Percentiles rank a stretch among this genome's conserved stretches.
Evolutionary conservation across 2,888 invertebrate species (phyloP).

Genomic region (Coecobrya sp.): DNA sequence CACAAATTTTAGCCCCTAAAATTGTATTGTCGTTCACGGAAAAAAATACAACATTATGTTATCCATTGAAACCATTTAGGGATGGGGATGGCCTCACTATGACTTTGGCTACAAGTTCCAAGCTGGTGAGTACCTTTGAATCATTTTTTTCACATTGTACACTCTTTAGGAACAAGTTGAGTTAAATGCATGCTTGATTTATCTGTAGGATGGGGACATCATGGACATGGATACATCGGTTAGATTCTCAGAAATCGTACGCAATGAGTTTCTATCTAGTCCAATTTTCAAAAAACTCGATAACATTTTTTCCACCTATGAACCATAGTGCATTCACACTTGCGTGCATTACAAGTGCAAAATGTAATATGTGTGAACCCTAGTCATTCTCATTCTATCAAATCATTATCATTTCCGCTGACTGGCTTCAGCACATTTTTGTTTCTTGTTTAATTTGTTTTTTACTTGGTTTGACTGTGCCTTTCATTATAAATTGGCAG

Average conservation of each 20-base stretch:
- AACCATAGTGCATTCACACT: background rate
- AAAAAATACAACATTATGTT: background rate
- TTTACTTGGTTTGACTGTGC: background rate
- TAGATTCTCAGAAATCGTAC: background rate
- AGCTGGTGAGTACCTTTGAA: slow-evolving; percentile 7
- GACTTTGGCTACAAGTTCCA: slow-evolving; percentile 74
- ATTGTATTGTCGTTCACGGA: no score
- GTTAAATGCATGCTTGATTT: background rate
- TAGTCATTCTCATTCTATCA: slow-evolving; percentile 42
- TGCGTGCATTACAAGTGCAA: background rate
- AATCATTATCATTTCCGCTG: slow-evolving; percentile 33
- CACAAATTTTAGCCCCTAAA: no score
- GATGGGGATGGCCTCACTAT: slow-evolving; percentile 73
- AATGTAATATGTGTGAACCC: background rate
- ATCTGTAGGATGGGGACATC: slow-evolving; percentile 50
- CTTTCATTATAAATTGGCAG: slow-evolving; percentile 8
- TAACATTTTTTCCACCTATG: background rate
- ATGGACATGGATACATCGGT: background rate
- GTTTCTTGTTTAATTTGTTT: slow-evolving; percentile 1
- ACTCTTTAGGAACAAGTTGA: background rate
- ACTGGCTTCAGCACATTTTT: slow-evolving; percentile 64
- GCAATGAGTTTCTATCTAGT: background rate
- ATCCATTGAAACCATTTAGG: slow-evolving; percentile 30
- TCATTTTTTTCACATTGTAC: background rate
- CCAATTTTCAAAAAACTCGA: background rate